These are phyloP conservation scores for Umimayanthus kanabou DNA, from an alignment of 92 coral and sea anemone species.

Conservation along the genomic window DNA sequence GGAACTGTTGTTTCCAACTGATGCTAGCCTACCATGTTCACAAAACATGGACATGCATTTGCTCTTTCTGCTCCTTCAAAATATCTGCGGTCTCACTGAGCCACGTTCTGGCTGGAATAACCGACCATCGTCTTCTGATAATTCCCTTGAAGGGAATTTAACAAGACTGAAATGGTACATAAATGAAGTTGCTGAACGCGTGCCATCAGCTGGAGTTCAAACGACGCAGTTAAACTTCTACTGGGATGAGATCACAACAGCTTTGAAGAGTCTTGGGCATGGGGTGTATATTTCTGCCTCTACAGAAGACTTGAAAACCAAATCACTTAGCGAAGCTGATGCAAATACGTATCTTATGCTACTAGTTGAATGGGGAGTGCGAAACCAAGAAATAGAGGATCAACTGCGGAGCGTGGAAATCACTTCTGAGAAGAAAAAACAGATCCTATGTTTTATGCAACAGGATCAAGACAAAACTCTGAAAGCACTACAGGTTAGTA, in stretches of 20 bases:
- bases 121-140: neutral
- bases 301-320: neutral
- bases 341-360: neutral
- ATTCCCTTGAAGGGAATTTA: neutral
- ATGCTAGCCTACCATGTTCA: too few relatives aligned
- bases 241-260: slow-evolving; percentile 14
- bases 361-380: slow-evolving; percentile 7
- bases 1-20: slow-evolving; percentile 19
- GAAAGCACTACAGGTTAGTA: neutral
- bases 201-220: neutral
- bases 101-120: slow-evolving; percentile 22
- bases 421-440: neutral
- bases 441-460: neutral
- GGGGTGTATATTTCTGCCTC: neutral
- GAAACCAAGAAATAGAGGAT: neutral
- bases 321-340: neutral
- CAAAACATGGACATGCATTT: too few relatives aligned
- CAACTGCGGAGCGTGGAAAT: neutral
- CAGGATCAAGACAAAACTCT: neutral
- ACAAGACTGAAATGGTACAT: slow-evolving; percentile 15
- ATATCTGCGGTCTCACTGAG: slow-evolving; percentile 30
- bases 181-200: slow-evolving; percentile 9
- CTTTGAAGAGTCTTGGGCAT: slow-evolving; percentile 28
- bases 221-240: neutral
- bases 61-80: slow-evolving; percentile 26